Conservation (phyloP, 53 echinoderm and acorn worm genomes). For the Mesocentrotus franciscanus region DNA sequence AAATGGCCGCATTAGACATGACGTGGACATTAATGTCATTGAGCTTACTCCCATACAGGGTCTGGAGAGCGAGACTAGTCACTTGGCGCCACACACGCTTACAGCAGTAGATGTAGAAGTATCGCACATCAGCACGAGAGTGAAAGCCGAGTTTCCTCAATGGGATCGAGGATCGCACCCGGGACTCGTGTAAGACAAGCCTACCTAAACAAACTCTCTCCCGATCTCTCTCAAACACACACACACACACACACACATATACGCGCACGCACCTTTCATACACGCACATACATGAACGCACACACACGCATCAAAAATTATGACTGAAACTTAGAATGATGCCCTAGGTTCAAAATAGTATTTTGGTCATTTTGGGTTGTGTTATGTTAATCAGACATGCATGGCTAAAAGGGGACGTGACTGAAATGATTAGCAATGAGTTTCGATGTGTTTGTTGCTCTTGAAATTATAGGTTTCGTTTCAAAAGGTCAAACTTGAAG, state of each 20-base stretch:
- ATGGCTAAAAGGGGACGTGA: background rate
- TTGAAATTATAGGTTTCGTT: background rate
- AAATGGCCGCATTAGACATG: background rate
- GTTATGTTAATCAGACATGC: slow-evolving; percentile 10
- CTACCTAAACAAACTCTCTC: slow-evolving; percentile 16
- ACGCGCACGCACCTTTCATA: background rate
- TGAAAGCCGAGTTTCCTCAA: slow-evolving; percentile 39
- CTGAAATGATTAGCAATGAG: slow-evolving; percentile 10
- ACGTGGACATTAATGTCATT: background rate
- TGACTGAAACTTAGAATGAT: background rate
- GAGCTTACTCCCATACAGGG: background rate
- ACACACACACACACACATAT: background rate
- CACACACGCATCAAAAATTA: slow-evolving; percentile 1
- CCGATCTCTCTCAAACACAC: background rate
- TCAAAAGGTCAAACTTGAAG: slow-evolving; percentile 29
- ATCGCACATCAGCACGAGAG: slow-evolving; percentile 39
- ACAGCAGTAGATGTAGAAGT: slow-evolving; percentile 42
- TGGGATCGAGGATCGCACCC: slow-evolving; percentile 25
- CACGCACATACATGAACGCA: background rate
- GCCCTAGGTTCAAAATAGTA: background rate
- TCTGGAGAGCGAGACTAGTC: slow-evolving; percentile 10
- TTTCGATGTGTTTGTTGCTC: background rate
- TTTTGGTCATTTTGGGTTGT: background rate
- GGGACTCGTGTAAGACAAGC: slow-evolving; percentile 22
- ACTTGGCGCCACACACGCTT: slow-evolving; percentile 36